Percentiles rank a stretch among this genome's conserved stretches.
These are phyloP conservation scores for Lithobius niger DNA, from an alignment of 1,140 invertebrate genomes.

Conservation along the genomic window DNA sequence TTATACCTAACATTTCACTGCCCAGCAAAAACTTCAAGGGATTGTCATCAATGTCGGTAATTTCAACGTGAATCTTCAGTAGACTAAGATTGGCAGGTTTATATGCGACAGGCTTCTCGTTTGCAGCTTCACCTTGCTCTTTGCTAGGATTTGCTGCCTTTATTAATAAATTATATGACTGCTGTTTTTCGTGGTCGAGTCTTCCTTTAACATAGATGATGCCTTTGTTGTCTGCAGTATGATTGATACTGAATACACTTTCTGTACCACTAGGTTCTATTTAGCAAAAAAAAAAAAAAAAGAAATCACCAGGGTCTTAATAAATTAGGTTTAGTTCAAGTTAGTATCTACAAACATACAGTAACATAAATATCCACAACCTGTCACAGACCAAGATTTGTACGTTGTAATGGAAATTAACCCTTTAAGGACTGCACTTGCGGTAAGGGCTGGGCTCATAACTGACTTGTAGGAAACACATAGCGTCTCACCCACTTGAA, in stretches of 20 bases:
- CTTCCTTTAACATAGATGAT: constrained; percentile 43
- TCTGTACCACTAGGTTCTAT: too few species aligned
- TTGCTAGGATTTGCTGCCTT: constrained; percentile 48
- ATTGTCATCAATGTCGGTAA: constrained; percentile 21
- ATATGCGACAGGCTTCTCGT: not conserved
- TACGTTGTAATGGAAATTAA: too few species aligned
- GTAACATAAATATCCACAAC: too few species aligned
- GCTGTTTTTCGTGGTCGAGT: constrained; percentile 49
- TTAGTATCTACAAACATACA: too few species aligned
- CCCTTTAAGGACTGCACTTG: too few species aligned
- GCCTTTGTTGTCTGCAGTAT: constrained; percentile 48
- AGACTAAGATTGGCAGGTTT: not conserved
- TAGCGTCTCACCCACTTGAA: too few species aligned
- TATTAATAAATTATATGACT: constrained; percentile 46
- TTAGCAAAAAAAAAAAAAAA: too few species aligned
- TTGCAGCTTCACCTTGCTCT: not conserved
- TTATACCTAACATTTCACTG: not conserved
- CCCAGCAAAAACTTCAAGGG: constrained; percentile 12
- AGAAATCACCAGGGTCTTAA: constrained; percentile 7
- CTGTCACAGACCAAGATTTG: too few species aligned
- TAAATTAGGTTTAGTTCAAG: too few species aligned
- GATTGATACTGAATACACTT: constrained; percentile 45
- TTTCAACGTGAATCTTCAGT: constrained; percentile 13
- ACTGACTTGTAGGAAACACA: too few species aligned
- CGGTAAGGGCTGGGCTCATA: too few species aligned